These are phyloP conservation scores for Archips crataeganus DNA, from an alignment of 2,888 invertebrate genomes.

Conservation along the genomic window DNA sequence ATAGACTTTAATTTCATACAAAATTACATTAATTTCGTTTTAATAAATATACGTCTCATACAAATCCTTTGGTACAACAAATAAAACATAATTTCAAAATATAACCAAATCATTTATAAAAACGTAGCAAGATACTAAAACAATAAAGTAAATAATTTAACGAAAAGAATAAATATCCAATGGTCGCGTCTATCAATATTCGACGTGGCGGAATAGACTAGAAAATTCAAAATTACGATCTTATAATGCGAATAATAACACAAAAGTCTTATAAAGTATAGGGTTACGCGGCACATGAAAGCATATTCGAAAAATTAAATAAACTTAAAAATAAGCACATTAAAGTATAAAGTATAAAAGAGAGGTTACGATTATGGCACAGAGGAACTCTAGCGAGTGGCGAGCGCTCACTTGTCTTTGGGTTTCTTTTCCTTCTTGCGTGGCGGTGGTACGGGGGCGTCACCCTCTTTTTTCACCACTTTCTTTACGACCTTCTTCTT, in stretches of 20 bases:
- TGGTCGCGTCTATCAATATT: constrained; percentile 52
- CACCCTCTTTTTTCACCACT: constrained; percentile 81
- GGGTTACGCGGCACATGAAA: constrained; percentile 76
- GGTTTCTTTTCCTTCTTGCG: constrained; percentile 85
- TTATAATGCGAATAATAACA: constrained; percentile 63
- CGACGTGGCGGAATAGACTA: constrained; percentile 48
- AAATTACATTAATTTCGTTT: constrained; percentile 71
- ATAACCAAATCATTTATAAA: constrained; percentile 37
- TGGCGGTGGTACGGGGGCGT: constrained; percentile 83
- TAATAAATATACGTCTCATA: constrained; percentile 62
- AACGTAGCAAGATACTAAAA: constrained; percentile 36
- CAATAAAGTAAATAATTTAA: constrained; percentile 26
- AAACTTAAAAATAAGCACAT: constrained; percentile 52
- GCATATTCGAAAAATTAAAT: constrained; percentile 74
- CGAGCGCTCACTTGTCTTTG: constrained; percentile 79
- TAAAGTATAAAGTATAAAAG: constrained; percentile 58
- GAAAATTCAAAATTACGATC: constrained; percentile 64
- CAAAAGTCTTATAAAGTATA: constrained; percentile 63
- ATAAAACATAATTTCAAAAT: constrained; percentile 27
- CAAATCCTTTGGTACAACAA: constrained; percentile 42
- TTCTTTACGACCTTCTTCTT: constrained; percentile 81
- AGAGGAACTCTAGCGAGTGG: constrained; percentile 73
- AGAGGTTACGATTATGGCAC: constrained; percentile 80
- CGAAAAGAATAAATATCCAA: constrained; percentile 45
- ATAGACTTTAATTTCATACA: constrained; percentile 77